Evolutionary conservation across 2,113 vertebrate genomes (phyloP), one percentile per base, ranked within the genome.

Genomic region (Sigmodon hispidus): DNA sequence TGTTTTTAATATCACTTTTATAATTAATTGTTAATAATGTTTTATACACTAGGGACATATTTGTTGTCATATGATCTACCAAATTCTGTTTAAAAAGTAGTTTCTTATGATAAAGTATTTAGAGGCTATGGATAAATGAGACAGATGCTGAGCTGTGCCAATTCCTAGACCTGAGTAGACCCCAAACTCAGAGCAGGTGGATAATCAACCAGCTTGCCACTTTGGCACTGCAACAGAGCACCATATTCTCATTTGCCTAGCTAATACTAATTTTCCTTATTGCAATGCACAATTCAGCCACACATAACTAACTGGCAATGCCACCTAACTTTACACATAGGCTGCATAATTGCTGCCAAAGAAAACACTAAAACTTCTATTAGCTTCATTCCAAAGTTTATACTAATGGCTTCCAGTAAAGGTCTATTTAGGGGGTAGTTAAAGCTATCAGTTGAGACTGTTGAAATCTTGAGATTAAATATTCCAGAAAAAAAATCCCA

Each of bases 281-380:
- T 95, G 48, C 65, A 88, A 1, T 75, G 36, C 73, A 93, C n/a
- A 87, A n/a, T 93, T 55, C 93, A 93, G 40, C n/a, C 52, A 94
- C 59, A 96, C 81, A 89, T 95, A 90, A 94, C 92, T 96, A 72
- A 57, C 90, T 80, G 94, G 80, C 61, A 95, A 48, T 65, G 57
- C 72, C 34, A 93, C 77, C 88, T 50, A 83, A 94, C 57, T 94
- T 95, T 87, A 94, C 45, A 83, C 91, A 80, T 1, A 81, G 52
- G 29, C 43, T 88, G n/a, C 86, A 36, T 12, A 36, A 59, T 84
- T 96, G 57, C 61, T 92, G 63, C 52, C 57, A 87, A 72, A 93
- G 72, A 65, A 80, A 76, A 95, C 86, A 31, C 24, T 70, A 88
- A 93, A 70, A 55, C 61, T 57, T 84, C 59, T 88, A 61, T 3